A percentile compares a stretch with the other conserved stretches of the same genome.
Evolutionary conservation across 2,113 vertebrate species (phyloP).

Genomic region (Mustela nigripes): DNA sequence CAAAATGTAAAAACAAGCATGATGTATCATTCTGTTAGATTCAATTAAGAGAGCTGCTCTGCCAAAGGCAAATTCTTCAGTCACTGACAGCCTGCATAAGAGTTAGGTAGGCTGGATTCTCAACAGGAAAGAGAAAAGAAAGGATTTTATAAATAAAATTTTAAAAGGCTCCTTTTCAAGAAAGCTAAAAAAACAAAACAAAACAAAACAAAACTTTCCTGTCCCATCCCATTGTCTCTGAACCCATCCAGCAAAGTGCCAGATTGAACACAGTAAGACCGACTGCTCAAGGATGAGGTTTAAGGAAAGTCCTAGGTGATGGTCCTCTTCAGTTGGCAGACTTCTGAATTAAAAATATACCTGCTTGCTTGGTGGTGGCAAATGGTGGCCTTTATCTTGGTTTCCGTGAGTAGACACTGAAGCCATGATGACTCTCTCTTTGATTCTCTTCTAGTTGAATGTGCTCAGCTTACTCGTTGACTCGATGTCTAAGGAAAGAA

Average conservation of each 20-base stretch:
- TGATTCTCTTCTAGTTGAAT: background rate
- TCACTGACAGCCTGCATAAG: background rate
- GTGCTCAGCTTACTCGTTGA: background rate
- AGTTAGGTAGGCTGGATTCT: background rate
- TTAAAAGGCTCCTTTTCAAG: background rate
- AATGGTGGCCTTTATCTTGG: slow-evolving; percentile 72
- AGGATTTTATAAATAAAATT: slow-evolving; percentile 17
- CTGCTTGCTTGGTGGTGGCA: slow-evolving; percentile 74
- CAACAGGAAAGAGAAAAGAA: slow-evolving; percentile 25
- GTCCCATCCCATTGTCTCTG: background rate
- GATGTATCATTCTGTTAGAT: background rate
- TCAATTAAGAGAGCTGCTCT: background rate
- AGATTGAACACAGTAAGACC: background rate
- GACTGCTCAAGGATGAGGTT: background rate
- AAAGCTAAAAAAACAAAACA: background rate
- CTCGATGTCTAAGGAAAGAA: background rate
- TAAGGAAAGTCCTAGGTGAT: background rate
- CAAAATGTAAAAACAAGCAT: background rate
- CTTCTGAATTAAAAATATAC: slow-evolving; percentile 53
- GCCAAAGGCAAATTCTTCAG: background rate
- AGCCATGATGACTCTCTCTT: slow-evolving; percentile 61
- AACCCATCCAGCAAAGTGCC: background rate
- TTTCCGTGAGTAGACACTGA: slow-evolving; percentile 67
- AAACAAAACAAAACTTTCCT: background rate
- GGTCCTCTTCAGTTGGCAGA: background rate